phyloP scores from a whole-genome alignment of 2,113 vertebrate species.

The Anser brachyrhynchus region DNA sequence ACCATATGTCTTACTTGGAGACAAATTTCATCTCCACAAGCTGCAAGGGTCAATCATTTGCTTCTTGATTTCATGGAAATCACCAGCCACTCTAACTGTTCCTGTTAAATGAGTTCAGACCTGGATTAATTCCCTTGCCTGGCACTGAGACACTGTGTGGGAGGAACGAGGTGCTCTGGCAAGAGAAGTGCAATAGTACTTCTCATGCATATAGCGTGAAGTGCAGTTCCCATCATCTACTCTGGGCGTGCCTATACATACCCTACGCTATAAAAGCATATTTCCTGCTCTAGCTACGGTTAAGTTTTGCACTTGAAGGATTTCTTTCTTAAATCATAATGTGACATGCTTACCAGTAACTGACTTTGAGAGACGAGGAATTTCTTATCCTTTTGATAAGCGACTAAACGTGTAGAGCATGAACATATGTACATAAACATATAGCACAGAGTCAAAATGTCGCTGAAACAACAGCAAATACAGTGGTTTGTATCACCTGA shows the following conservation, averaged over 20 bases:
- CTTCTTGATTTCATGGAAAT: background rate
- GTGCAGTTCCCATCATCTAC: background rate
- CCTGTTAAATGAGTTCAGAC: background rate
- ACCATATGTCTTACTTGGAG: background rate
- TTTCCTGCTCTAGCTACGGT: background rate
- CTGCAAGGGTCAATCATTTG: conserved; percentile 59
- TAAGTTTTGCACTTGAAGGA: background rate
- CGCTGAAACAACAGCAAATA: background rate
- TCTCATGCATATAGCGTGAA: background rate
- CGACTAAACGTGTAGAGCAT: background rate
- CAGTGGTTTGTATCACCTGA: accelerated
- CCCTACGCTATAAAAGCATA: accelerated
- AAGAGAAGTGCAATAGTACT: background rate
- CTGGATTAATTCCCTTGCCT: background rate
- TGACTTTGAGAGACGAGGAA: background rate
- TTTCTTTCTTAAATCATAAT: background rate
- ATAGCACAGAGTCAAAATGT: background rate
- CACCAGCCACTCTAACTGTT: background rate
- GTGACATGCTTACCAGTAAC: background rate
- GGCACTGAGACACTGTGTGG: background rate
- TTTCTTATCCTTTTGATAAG: background rate
- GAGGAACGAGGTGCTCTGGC: background rate
- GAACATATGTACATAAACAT: accelerated
- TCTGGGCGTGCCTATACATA: background rate
- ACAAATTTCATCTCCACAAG: background rate